Conservation (phyloP, 2,797 vertebrate species). For the Myotis daubentonii region DNA sequence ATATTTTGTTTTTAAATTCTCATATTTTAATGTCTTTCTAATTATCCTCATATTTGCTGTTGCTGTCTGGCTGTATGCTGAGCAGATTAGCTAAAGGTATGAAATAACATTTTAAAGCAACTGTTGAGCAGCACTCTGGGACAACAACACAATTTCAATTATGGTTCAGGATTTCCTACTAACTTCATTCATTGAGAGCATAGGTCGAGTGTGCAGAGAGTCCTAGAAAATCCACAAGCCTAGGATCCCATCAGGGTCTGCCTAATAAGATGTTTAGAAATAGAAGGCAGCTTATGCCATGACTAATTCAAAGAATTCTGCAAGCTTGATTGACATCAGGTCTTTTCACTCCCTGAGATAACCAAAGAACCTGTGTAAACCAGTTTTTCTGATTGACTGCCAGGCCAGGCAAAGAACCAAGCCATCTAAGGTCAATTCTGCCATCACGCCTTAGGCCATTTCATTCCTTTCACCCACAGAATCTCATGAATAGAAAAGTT, state of each 20-base stretch:
- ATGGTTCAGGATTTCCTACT: constrained; percentile 44
- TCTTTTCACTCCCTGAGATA: constrained; percentile 65
- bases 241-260: constrained; percentile 58
- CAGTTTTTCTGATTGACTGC: constrained; percentile 54
- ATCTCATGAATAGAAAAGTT: not conserved
- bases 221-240: constrained; percentile 51
- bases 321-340: constrained; percentile 50
- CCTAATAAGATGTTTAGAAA: constrained; percentile 77
- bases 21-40: constrained; percentile 13
- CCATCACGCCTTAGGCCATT: not conserved
- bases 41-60: not conserved
- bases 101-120: constrained; percentile 40
- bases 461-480: not conserved
- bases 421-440: not conserved
- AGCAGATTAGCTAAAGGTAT: not conserved
- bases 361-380: constrained; percentile 59
- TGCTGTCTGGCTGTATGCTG: not conserved
- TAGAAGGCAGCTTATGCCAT: constrained; percentile 74
- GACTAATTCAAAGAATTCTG: constrained; percentile 75
- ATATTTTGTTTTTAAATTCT: not conserved
- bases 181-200: constrained; percentile 19
- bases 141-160: constrained; percentile 4
- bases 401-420: not conserved
- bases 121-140: constrained; percentile 32
- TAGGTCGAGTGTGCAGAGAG: constrained; percentile 44